Evolutionary conservation across 2,888 invertebrate genomes (phyloP), one percentile per base, ranked within the genome.

Genomic region (Tachina lurida): DNA sequence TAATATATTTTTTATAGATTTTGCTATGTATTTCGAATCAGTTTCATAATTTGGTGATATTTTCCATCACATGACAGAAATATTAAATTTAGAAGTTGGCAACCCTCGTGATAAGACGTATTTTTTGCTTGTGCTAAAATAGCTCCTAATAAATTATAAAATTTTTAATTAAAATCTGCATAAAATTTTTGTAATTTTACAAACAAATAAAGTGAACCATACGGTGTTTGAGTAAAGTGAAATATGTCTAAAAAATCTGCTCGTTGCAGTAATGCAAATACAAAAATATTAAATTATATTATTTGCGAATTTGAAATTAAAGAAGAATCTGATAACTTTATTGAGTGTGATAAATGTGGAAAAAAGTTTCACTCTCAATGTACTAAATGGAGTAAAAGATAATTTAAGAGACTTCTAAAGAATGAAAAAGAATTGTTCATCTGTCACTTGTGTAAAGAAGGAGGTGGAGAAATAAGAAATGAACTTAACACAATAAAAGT

Each of bases 391-490:
- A 56, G 22, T 56, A 56, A 56, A 56, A 56, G 10, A 12, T 22
- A 56, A 56, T 13, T 56, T 56, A 22, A 49, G 49, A 49, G 49
- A 13, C 49, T 49, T 13, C 13, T 49, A 49, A 49, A 49, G n/a
- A 49, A 58, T 7, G 10, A 31, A 58, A 31, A 58, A 31, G 31
- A 31, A 58, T 10, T 58, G 58, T 31, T 58, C 31, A 58, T 8
- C 22, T 58, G 58, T 39, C 58, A 58, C 58, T 58, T 56, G 22
- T 19, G 54, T 56, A 58, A 58, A 31, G 58, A 31, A 58, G 22
- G 31, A 15, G 58, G 31, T 12, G 31, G 15, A 39, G 49, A 58
- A 31, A 58, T 58, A 17, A 52, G 5, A 52, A 58, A 31, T 13
- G 58, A 58, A 31, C 58, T 58, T 31, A 58, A 58, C 31, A 58